Evolutionary conservation across 2,797 vertebrate species (phyloP), one percentile per base, ranked within the genome.

Genomic region (Lerista edwardsae): DNA sequence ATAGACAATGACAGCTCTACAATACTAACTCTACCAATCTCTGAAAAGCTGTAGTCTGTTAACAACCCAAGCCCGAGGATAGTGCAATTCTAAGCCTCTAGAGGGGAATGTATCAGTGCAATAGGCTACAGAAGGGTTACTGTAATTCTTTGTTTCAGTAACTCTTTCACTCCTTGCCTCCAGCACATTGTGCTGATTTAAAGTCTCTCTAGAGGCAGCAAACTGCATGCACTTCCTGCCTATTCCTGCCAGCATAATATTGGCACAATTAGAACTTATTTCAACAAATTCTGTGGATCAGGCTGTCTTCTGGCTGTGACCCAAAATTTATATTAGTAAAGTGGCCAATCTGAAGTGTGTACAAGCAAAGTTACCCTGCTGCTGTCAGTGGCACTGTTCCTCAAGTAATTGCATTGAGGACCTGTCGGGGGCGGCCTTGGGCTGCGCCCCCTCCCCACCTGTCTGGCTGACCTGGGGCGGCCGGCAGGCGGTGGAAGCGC

Each of bases 121-220:
- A 29, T 71, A 57, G 64, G 55, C 36, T 69, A 62, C 75, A 81
- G 80, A 69, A 85, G 77, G 78, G 73, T 85, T 80, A 68, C 78
- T 75, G 55, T 36, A 29, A 68, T 85, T 41, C 79, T 82, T 76
- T 62, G 67, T 77, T 82, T 77, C 84, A 86, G 84, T 82, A 71
- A 77, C 73, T 81, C 65, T 81, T 86, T 86, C 41, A 51, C 41
- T 76, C 67, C 84, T 82, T 77, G 73, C 64, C 64, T 76, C 51
- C 39, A 86, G 73, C 73, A 86, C 65, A 86, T 59, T 71, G 72
- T 61, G 55, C 73, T 72, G 41, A 86, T 86, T 82, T 81, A 86
- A 82, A 82, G 74, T 71, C 51, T 72, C 65, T 86, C 79, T 82
- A 55, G 73, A 80, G 41, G 31, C n/a, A 77, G 15, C 61, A 64